These are phyloP conservation scores for Dryobota labecula DNA, from an alignment of 2,888 invertebrate genomes.

Conservation along the genomic window DNA sequence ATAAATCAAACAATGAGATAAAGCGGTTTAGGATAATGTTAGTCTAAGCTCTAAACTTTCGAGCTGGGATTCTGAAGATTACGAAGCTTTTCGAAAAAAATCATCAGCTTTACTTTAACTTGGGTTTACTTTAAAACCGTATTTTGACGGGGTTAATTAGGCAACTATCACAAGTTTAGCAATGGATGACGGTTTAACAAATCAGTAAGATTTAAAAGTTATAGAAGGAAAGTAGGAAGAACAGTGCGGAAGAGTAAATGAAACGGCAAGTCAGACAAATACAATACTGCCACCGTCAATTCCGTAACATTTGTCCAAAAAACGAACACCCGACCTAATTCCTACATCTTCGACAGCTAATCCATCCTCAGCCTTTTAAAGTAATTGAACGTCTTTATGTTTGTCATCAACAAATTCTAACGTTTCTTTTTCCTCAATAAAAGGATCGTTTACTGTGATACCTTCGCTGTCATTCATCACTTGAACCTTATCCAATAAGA, in stretches of 20 bases:
- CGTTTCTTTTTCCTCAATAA: constrained; percentile 69
- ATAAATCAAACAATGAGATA: constrained; percentile 66
- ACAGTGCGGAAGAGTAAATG: constrained; percentile 10
- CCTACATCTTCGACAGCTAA: constrained; percentile 60
- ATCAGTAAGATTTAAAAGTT: neutral
- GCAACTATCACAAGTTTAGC: neutral
- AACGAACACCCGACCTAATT: constrained; percentile 60
- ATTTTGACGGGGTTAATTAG: constrained; percentile 33
- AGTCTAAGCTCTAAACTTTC: constrained; percentile 58
- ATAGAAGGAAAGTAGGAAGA: neutral
- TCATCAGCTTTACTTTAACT: constrained; percentile 29
- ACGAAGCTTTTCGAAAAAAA: constrained; percentile 45
- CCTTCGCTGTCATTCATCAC: constrained; percentile 67
- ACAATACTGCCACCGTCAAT: constrained; percentile 45
- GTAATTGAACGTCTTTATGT: constrained; percentile 69
- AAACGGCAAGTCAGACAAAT: constrained; percentile 42
- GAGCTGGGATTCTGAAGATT: constrained; percentile 46
- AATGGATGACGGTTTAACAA: neutral
- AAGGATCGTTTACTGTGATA: constrained; percentile 65
- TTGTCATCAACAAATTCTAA: constrained; percentile 65
- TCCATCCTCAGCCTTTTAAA: constrained; percentile 66
- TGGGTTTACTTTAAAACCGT: constrained; percentile 18
- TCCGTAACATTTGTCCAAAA: constrained; percentile 59
- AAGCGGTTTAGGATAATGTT: constrained; percentile 63
- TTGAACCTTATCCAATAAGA: constrained; percentile 70